These are phyloP conservation scores for Orthosia incerta DNA, from an alignment of 2,888 invertebrate species.

Conservation along the genomic window DNA sequence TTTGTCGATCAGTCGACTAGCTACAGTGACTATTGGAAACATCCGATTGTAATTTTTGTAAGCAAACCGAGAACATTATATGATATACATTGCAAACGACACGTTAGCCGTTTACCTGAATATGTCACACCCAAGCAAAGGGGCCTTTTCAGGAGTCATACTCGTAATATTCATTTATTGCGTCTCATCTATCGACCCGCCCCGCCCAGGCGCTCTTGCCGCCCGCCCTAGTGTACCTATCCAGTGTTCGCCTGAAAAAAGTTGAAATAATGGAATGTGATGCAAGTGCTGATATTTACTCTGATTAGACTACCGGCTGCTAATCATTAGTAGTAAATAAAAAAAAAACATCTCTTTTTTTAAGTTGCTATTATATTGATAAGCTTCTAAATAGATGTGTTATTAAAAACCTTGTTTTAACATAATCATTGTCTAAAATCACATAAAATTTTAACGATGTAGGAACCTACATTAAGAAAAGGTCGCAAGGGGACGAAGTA, in stretches of 20 bases:
- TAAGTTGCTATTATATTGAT: not conserved
- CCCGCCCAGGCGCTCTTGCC: conserved; percentile 28
- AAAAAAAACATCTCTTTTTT: not conserved
- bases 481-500: not conserved
- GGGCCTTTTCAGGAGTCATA: conserved; percentile 12
- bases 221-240: conserved; percentile 22
- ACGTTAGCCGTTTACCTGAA: not conserved
- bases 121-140: not conserved
- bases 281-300: not conserved
- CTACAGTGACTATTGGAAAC: too few species aligned
- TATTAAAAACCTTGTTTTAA: not conserved
- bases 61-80: not conserved
- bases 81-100: not conserved
- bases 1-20: not conserved
- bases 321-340: not conserved
- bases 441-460: not conserved
- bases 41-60: not conserved
- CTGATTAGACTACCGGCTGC: not conserved
- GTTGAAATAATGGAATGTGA: too few species aligned
- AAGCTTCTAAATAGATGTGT: not conserved
- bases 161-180: conserved; percentile 49
- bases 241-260: conserved; percentile 1
- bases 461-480: not conserved
- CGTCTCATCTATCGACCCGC: conserved; percentile 52
- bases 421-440: not conserved